Base-by-base conservation (phyloP, 2,888 invertebrate species). In the Notodonta ziczac region DNA sequence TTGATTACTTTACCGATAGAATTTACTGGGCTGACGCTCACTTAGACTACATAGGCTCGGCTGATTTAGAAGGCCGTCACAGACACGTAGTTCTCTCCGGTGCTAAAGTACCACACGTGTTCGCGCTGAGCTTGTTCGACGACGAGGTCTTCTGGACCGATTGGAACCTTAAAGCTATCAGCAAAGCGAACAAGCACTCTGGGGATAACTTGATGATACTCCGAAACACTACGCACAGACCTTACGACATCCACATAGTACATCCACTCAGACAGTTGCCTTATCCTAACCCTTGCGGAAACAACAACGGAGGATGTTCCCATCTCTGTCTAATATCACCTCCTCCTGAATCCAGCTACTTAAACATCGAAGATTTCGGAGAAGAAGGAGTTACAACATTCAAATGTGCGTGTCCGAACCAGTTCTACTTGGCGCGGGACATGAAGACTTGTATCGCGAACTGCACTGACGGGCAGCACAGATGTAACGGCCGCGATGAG, bases 11-110 rank as follows among this genome's bases (percentile, higher is more conserved):
- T 84, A 98, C 99, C 0, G 98, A 99, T 76, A 95, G 97, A 77
- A 95, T 99, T 54, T 99, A 98, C 91, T 99, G 98, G 97, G 99
- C 99, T 0, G 99, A 99, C 86, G 99, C 99, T 73, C 99, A 99
- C 90, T 94, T 99, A 72, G 99, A 99, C 86, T 99, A 99, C 83
- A 98, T 99, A 58, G 99, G 99, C 48, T 98, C 97, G 73, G 96
- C 98, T 0, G 98, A 99, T 88, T 94, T 99, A 68, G 98, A 99
- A 89, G 99, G 99, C 2, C 95, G 95, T 69, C 96, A 98, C 82
- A 94, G 98, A 5, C 97, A 97, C 81, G 95, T 97, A 59, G 98
- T 97, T 0, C 82, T 98, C 4, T 96, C 97, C 0, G 98, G 98
- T 0, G 87, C 94, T 4, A 93, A 95, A 56, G 98, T 99, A 0